A percentile compares a stretch with the other conserved stretches of the same genome.
Conservation (phyloP, 2,888 invertebrate species). For the Lithophane leautieri region DNA sequence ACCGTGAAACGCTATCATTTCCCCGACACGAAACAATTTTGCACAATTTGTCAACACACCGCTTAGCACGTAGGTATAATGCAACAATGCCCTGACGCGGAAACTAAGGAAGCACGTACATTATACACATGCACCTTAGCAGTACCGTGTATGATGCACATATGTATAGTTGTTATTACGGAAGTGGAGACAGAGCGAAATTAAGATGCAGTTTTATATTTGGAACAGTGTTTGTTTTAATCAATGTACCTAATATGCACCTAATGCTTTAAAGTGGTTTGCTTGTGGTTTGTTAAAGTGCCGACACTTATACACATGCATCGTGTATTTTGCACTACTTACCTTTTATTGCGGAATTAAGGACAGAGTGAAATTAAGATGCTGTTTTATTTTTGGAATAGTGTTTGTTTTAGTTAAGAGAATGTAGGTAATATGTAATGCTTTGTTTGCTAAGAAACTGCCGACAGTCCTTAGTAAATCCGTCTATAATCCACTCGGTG, state of each 20-base stretch:
- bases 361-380: neutral
- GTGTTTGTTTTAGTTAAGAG: neutral
- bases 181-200: constrained; percentile 14
- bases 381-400: constrained; percentile 2
- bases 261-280: no score
- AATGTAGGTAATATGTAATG: constrained; percentile 1
- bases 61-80: constrained; percentile 46
- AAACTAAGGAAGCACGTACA: constrained; percentile 55
- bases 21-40: constrained; percentile 56
- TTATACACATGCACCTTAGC: constrained; percentile 30
- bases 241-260: no score
- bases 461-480: neutral
- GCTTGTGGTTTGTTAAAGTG: neutral
- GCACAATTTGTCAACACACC: constrained; percentile 48
- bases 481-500: neutral
- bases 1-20: constrained; percentile 53
- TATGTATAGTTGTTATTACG: constrained; percentile 15
- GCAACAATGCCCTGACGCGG: constrained; percentile 57
- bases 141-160: constrained; percentile 13
- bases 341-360: neutral
- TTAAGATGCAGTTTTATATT: constrained; percentile 25
- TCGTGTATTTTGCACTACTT: neutral
- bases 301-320: neutral
- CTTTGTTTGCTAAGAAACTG: constrained; percentile 1
- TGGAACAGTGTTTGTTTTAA: constrained; percentile 1